Evolutionary conservation across 1,140 invertebrate genomes (phyloP), one percentile per base, ranked within the genome.

Genomic region (Ladona fulva): DNA sequence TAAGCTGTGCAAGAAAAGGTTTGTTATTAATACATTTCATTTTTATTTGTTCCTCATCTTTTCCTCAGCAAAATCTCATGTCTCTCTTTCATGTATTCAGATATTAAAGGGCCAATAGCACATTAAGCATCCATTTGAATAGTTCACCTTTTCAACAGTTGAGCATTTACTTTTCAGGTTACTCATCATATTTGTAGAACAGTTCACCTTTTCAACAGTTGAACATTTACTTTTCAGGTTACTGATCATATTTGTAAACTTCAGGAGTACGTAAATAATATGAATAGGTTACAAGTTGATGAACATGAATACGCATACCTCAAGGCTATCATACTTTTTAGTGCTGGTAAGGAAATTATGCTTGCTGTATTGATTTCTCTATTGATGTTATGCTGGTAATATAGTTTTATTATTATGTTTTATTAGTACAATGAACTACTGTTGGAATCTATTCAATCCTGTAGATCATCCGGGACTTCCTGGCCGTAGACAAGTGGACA

Each of bases 301-400:
- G 89, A 93, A 77, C 87, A 91, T 77, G 96, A 98, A 85, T 95
- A 93, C 85, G 95, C 95, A 1, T 96, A 95, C 84, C 88, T 98
- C n/a, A 93, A 96, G 83, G 91, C 94, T 7, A 89, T 97, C 59
- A 91, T 92, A 12, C 89, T 98, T 24, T 97, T 96, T 83, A 92
- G 91, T 82, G 86, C 88, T 81, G 90, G 89, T 90, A 83, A 81
- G 79, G 79, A 66, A 24, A 14, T 44, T 42, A 25, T 24, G 11
- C 22, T 74, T 42, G 24, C 24, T 77, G 14, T n/a, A 19, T 1
- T 79, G 5, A 1, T 10, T 75, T 25, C 12, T 29, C 8, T 42
- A 19, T 75, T 25, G 14, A 75, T 25, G 10, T 75, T 75, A 19
- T 75, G 24, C 29, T 3, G 3, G 1, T n/a, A 75, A 19, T 25